Evolutionary conservation across 2,888 invertebrate genomes (phyloP).

Genomic region (Reticulitermes lucifugus): DNA sequence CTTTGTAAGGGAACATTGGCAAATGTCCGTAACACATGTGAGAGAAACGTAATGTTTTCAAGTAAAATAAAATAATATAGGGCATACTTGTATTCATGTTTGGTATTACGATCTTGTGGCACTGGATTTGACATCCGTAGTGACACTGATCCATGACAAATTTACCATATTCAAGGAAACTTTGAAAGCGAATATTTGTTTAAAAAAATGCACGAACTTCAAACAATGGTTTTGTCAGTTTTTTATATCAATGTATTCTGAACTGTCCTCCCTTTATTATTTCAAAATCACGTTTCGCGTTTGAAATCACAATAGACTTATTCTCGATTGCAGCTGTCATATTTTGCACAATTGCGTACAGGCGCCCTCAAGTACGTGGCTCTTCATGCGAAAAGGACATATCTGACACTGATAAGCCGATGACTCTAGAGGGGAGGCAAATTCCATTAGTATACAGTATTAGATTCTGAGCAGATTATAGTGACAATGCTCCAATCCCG

Average conservation of each 20-base stretch:
- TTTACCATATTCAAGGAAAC: not conserved
- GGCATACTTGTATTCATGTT: too few relatives aligned
- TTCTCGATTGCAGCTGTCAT: not conserved
- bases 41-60: too few relatives aligned
- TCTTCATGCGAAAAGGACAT: not conserved
- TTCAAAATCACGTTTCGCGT: constrained; percentile 12
- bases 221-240: constrained; percentile 8
- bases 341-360: not conserved
- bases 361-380: not conserved
- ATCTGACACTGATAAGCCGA: not conserved
- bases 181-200: not conserved
- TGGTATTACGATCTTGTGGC: not conserved
- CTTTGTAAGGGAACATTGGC: too few relatives aligned
- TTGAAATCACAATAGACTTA: not conserved
- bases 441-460: too few relatives aligned
- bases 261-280: not conserved
- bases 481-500: too few relatives aligned
- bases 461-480: too few relatives aligned
- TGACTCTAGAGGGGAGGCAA: too few relatives aligned
- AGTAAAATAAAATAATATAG: too few relatives aligned
- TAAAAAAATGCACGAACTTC: not conserved
- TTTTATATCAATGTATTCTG: not conserved
- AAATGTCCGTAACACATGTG: too few relatives aligned
- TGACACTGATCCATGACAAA: not conserved
- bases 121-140: not conserved